phyloP scores from a whole-genome alignment of 1,140 invertebrate genomes.

The Mya arenaria region DNA sequence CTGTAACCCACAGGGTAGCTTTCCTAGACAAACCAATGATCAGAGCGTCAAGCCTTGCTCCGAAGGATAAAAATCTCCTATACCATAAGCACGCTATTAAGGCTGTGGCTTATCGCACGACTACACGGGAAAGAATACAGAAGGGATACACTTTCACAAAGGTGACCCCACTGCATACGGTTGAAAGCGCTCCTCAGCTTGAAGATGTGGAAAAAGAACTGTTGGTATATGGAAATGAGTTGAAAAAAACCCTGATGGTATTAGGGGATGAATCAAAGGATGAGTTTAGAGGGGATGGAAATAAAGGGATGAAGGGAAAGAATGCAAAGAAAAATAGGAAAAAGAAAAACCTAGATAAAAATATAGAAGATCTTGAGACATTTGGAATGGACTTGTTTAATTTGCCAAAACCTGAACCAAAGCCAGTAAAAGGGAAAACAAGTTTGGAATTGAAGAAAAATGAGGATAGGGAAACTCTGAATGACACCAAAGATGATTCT shows the following conservation, averaged over 20 bases:
- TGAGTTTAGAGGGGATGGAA: neutral
- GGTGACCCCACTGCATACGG: slow-evolving; percentile 24
- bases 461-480: too few relatives aligned
- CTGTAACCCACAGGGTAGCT: slow-evolving; percentile 20
- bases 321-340: slow-evolving; percentile 1
- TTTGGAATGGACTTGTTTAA: slow-evolving; percentile 46
- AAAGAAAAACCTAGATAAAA: slow-evolving; percentile 4
- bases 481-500: too few relatives aligned
- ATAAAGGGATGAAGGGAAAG: slow-evolving; percentile 9
- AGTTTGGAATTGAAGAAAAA: too few relatives aligned
- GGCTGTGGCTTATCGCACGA: neutral
- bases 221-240: neutral
- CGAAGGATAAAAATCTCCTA: slow-evolving; percentile 12
- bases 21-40: slow-evolving; percentile 51
- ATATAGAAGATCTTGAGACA: slow-evolving; percentile 48
- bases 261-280: neutral
- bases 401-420: neutral
- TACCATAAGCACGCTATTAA: slow-evolving; percentile 39
- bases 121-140: neutral
- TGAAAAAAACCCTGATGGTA: slow-evolving; percentile 12
- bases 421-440: neutral
- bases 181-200: neutral
- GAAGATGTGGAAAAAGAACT: slow-evolving; percentile 19
- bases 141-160: slow-evolving; percentile 1
- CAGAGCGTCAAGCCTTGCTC: neutral